Evolutionary conservation across 2,113 vertebrate species (phyloP).

Genomic region (Donacobius atricapilla): DNA sequence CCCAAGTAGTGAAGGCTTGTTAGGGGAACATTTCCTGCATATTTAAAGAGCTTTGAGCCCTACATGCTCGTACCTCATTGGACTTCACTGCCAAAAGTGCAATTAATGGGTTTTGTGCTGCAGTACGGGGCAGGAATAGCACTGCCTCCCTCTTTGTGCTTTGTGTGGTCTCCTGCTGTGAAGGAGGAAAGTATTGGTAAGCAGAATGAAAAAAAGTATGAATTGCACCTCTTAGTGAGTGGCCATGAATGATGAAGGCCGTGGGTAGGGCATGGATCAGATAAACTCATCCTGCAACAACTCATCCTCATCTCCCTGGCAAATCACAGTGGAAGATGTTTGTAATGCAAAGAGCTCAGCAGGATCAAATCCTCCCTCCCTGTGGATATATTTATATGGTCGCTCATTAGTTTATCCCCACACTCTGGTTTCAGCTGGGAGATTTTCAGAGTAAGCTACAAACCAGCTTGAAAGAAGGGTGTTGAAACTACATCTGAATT

Average conservation of each 20-base stretch:
- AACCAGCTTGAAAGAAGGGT: neutral
- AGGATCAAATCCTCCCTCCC: neutral
- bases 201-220: neutral
- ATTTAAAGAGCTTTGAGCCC: constrained; percentile 38
- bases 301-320: neutral
- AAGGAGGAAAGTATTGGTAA: neutral
- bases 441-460: neutral
- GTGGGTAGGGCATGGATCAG: neutral
- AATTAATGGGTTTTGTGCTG: constrained; percentile 42
- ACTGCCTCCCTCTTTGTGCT: neutral
- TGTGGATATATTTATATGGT: neutral
- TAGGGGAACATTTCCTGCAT: constrained; percentile 12
- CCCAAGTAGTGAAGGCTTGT: neutral
- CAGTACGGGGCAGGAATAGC: neutral
- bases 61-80: neutral
- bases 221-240: neutral
- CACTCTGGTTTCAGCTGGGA: neutral
- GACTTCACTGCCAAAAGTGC: constrained; percentile 37
- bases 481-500: neutral
- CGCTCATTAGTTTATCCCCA: neutral
- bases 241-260: neutral
- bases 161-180: neutral
- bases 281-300: neutral
- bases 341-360: neutral
- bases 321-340: neutral